A percentile compares a stretch with the other conserved stretches of the same genome.
Evolutionary conservation across 2,888 invertebrate species (phyloP).

Genomic region (Catocala nupta): DNA sequence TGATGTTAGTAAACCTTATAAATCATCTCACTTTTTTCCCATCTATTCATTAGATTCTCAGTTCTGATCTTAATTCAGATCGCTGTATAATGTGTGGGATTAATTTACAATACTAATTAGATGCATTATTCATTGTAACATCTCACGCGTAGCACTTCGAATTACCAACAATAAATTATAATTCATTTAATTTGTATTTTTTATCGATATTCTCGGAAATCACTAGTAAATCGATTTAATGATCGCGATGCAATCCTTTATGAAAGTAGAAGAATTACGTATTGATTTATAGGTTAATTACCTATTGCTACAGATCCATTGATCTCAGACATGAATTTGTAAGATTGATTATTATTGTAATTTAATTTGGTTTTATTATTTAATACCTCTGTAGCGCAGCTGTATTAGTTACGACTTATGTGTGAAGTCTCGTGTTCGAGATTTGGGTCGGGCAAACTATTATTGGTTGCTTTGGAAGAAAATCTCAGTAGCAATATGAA

Average conservation of each 20-base stretch:
- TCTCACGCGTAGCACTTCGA: constrained; percentile 35
- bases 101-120: constrained; percentile 36
- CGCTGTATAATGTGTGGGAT: constrained; percentile 22
- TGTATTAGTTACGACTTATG: too few relatives aligned
- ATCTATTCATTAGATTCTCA: constrained; percentile 13
- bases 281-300: constrained; percentile 18
- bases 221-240: not conserved
- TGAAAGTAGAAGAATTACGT: constrained; percentile 6
- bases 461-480: too few relatives aligned
- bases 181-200: constrained; percentile 28
- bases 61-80: constrained; percentile 22
- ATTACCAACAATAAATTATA: constrained; percentile 27
- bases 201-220: constrained; percentile 12
- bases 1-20: too few relatives aligned
- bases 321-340: not conserved
- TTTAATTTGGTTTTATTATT: not conserved
- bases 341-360: not conserved
- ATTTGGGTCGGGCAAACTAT: too few relatives aligned
- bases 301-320: constrained; percentile 3
- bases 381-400: too few relatives aligned
- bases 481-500: too few relatives aligned
- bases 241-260: constrained; percentile 3
- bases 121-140: constrained; percentile 39
- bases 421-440: too few relatives aligned
- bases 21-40: constrained; percentile 14